Conservation (phyloP, 30 jellyfish, hydroid and myxozoan species). For the Catostylus mosaicus region DNA sequence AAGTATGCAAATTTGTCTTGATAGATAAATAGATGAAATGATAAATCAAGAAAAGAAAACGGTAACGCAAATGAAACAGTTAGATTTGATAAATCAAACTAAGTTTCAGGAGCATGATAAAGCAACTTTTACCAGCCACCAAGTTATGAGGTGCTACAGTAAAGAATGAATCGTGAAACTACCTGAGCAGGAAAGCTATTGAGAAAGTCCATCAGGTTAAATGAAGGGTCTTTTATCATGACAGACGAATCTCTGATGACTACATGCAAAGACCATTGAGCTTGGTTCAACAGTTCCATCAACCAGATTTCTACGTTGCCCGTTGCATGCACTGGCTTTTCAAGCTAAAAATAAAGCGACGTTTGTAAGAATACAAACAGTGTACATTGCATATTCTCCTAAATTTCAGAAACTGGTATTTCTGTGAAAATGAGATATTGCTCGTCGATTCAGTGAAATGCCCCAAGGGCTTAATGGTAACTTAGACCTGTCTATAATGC, state of each 20-base stretch:
- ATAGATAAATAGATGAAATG: too few species aligned
- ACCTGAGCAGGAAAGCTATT: constrained; percentile 95
- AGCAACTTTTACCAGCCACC: too few species aligned
- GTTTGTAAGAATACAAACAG: neutral
- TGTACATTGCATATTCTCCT: neutral
- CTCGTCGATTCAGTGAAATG: too few species aligned
- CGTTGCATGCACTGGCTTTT: constrained; percentile 82
- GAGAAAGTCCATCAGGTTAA: constrained; percentile 84
- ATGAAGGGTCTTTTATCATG: constrained; percentile 77
- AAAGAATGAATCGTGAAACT: neutral
- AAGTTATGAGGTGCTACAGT: too few species aligned
- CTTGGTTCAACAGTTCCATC: constrained; percentile 74
- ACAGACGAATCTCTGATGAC: constrained; percentile 91
- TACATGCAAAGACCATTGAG: constrained; percentile 88
- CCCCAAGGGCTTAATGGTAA: too few species aligned
- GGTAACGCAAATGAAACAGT: too few species aligned
- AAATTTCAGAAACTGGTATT: neutral
- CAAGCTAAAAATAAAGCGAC: constrained; percentile 78
- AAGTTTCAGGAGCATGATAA: too few species aligned
- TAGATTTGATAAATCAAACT: too few species aligned
- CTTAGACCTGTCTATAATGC: too few species aligned
- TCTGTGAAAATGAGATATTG: too few species aligned
- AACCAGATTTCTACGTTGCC: constrained; percentile 97
- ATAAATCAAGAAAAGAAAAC: too few species aligned
- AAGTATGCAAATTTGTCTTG: too few species aligned